Evolutionary conservation across 2,888 invertebrate genomes (phyloP).

Genomic region (Thera obeliscata): DNA sequence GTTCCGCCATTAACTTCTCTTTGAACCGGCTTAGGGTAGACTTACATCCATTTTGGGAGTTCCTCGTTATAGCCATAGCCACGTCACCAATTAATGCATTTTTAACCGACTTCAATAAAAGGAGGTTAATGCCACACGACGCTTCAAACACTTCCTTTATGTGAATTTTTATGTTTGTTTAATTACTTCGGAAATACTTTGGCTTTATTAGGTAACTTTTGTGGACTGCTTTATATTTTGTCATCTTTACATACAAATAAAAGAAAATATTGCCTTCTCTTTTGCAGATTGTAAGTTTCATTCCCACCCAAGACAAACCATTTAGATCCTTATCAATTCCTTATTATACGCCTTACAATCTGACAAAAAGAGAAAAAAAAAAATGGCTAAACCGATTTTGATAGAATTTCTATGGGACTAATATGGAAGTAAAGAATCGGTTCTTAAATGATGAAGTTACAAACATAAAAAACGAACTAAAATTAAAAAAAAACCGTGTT

Average conservation of each 20-base stretch:
- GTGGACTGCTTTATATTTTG: conserved; percentile 17
- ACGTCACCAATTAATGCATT: conserved; percentile 75
- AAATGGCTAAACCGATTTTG: too few relatives aligned
- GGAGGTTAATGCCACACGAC: conserved; percentile 46
- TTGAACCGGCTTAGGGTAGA: conserved; percentile 61
- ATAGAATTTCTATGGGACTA: too few relatives aligned
- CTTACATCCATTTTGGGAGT: conserved; percentile 62
- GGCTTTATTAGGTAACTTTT: conserved; percentile 23
- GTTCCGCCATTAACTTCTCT: conserved; percentile 68
- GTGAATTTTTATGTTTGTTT: conserved; percentile 39
- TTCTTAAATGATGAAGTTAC: too few relatives aligned
- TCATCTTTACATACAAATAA: conserved; percentile 1
- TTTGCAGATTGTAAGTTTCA: too few relatives aligned
- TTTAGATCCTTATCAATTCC: too few relatives aligned
- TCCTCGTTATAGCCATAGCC: conserved; percentile 61
- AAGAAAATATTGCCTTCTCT: not conserved
- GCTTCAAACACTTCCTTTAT: conserved; percentile 53
- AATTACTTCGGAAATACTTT: conserved; percentile 37
- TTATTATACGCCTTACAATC: too few relatives aligned
- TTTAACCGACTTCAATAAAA: conserved; percentile 38
- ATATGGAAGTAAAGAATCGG: too few relatives aligned
- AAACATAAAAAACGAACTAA: too few relatives aligned
- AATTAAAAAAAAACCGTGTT: too few relatives aligned
- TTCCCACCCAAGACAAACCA: too few relatives aligned
- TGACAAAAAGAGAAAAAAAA: too few relatives aligned